Base-by-base conservation (phyloP, 2,797 vertebrate genomes). In the Manis javanica region DNA sequence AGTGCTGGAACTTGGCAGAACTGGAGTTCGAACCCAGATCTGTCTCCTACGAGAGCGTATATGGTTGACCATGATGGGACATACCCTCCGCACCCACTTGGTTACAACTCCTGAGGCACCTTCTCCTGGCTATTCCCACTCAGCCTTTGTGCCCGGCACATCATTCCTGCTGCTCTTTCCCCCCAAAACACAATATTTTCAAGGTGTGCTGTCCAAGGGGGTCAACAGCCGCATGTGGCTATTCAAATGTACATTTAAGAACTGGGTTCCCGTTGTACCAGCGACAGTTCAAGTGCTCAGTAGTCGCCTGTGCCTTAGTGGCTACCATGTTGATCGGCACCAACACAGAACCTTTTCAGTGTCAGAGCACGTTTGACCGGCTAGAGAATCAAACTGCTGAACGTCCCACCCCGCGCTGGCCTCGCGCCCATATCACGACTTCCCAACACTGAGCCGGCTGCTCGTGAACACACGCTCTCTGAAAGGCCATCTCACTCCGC, bases 201-300 rank as follows among this genome's bases (percentile, higher is more conserved):
- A 26, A 68, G 46, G 8, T 78, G 18, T 68, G 66, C 31, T 81
- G 9, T 57, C 49, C 14, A 8, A 4, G 26, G 9, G 4, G 34
- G 23, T 34, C 55, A 71, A n/a, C 42, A 93, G 34, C 87, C 21
- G 51, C 1, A 10, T 11, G 3, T 1, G 7, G 26, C 24, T 79
- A 85, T 77, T 82, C 13, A 78, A 49, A 57, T 59, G 77, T 81
- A 90, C 83, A 78, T n/a, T 87, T 39, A n/a, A 90, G 95, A 92
- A 39, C 63, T 84, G 23, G 19, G 18, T 51, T 69, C 42, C 55
- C 89, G n/a, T 66, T n/a, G 51, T 42, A 84, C n/a, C 37, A 61
- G 39, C 9, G 72, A 63, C 37, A 93, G 49, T 82, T 75, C 46
- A 19, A 31, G 49, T 7, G 23, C 21, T 78, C 46, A 77, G 1